phyloP scores from a whole-genome alignment of 2,797 vertebrate species.

The Tadarida brasiliensis region DNA sequence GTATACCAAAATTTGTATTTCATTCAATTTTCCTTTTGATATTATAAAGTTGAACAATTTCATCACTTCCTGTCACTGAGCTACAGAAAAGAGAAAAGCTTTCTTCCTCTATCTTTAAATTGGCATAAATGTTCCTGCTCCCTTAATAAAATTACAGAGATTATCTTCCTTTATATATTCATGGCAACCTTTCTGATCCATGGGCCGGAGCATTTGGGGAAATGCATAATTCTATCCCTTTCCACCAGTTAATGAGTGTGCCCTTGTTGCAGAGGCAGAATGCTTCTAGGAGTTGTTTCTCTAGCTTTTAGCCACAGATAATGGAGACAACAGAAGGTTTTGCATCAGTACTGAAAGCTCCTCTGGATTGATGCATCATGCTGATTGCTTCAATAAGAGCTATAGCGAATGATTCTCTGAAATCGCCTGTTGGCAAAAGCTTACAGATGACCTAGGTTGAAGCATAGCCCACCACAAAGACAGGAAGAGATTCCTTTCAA shows the following conservation, averaged over 20 bases:
- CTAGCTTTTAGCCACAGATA: neutral
- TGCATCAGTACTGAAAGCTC: neutral
- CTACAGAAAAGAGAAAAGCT: neutral
- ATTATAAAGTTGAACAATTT: neutral
- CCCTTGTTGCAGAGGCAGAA: neutral
- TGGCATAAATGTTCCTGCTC: neutral
- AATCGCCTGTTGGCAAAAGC: neutral
- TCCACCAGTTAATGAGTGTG: neutral
- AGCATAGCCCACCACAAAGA: neutral
- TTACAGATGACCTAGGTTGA: neutral
- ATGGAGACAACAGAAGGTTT: neutral
- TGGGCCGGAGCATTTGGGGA: neutral
- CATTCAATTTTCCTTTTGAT: neutral
- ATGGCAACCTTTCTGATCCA: neutral
- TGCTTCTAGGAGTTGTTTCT: neutral
- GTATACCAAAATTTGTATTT: neutral
- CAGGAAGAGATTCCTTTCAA: conserved; percentile 55
- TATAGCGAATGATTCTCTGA: conserved; percentile 11
- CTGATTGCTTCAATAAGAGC: conserved; percentile 16
- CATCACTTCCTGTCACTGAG: neutral
- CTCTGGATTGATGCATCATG: neutral
- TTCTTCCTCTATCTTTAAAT: neutral
- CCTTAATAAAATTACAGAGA: neutral
- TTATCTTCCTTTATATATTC: neutral
- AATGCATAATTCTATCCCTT: neutral